phyloP scores from a whole-genome alignment of 2,888 invertebrate genomes.

The Melanchra persicariae region DNA sequence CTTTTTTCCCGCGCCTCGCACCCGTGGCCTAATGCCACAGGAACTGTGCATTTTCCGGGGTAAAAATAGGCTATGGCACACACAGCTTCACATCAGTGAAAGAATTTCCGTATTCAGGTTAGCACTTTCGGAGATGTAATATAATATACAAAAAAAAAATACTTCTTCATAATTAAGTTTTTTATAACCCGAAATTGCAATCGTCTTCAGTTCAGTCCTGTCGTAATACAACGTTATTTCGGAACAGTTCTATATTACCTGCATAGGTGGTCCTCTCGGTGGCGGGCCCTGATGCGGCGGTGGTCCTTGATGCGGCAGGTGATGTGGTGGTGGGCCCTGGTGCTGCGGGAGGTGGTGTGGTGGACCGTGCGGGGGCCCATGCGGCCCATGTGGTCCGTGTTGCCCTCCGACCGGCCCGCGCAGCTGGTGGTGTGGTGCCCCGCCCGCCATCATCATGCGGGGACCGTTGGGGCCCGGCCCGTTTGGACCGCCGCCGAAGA shows the following conservation, averaged over 20 bases:
- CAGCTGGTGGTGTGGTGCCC: conserved; percentile 64
- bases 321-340: conserved; percentile 86
- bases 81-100: too few species aligned
- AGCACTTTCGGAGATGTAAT: too few species aligned
- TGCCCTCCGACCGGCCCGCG: conserved; percentile 67
- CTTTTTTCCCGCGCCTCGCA: too few species aligned
- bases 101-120: too few species aligned
- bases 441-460: conserved; percentile 77
- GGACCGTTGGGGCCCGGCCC: conserved; percentile 88
- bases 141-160: too few species aligned
- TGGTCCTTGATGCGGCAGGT: conserved; percentile 87
- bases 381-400: conserved; percentile 86
- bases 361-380: conserved; percentile 82
- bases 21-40: too few species aligned
- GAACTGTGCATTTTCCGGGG: too few species aligned
- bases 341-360: conserved; percentile 87
- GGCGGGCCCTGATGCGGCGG: conserved; percentile 90
- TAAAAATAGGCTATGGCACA: too few species aligned
- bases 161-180: too few species aligned
- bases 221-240: not conserved
- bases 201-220: too few species aligned
- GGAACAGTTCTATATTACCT: conserved; percentile 70
- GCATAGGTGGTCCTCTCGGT: conserved; percentile 92
- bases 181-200: too few species aligned
- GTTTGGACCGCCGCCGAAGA: conserved; percentile 87